Base-by-base conservation (phyloP, 2,888 invertebrate genomes). In the Prosapia bicincta region DNA sequence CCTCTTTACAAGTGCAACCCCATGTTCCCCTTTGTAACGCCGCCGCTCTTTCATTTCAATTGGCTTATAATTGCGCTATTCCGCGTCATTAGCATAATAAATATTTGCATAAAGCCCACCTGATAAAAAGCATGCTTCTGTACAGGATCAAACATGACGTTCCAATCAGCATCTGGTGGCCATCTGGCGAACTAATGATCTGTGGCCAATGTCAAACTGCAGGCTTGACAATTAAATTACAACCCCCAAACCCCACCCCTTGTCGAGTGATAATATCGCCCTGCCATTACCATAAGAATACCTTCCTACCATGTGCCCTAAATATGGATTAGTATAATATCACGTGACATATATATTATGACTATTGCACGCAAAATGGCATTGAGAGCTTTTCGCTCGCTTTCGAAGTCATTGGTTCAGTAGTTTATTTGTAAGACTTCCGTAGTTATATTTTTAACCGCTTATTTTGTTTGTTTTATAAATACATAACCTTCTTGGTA, bases 141-240 rank as follows among this genome's bases (percentile, higher is more conserved):
- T n/a, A 54, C 20, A 54, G 13, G 10, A 54, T 54, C 54, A 20
- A 20, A 54, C n/a, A 1, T 20, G 1, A 54, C 54, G 20, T 20
- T 20, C 20, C 54, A 54, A 54, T 54, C 54, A 54, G 54, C 54
- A 54, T 54, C 54, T 54, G 54, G 54, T 54, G 54, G 54, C 54
- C 54, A 54, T 54, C 20, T 54, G 54, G 54, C 54, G 54, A 54
- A 54, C 54, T 54, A 54, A 54, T 54, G 54, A 54, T 54, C 20
- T 54, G 54, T 54, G 54, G 54, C 54, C 54, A 54, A 54, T 54
- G 54, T 54, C 54, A 54, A 54, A 54, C 54, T 54, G 54, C 54
- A 54, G 20, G 54, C 54, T 54, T 54, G 54, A 54, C 54, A 54
- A 54, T 54, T 20, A 20, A 54, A 54, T 54, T 54, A 54, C 54